A percentile compares a stretch with the other conserved stretches of the same genome.
Conservation (phyloP, 2,113 vertebrate genomes). For the Cryptomyrus ogoouensis region DNA sequence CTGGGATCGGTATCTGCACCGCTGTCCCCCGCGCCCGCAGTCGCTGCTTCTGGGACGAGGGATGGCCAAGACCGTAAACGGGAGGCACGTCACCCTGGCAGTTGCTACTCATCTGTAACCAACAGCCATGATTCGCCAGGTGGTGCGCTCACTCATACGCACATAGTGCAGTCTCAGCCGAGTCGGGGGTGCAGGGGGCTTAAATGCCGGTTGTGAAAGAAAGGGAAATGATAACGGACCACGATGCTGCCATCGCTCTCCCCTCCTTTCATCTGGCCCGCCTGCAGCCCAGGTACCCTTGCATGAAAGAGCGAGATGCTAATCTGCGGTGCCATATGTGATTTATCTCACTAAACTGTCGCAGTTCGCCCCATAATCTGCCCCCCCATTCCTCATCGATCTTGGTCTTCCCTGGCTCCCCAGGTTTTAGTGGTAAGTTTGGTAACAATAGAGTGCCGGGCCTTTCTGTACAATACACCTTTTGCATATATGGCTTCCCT, state of each 20-base stretch:
- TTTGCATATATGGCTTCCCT: not conserved
- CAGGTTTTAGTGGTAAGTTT: conserved; percentile 14
- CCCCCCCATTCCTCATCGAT: conserved; percentile 30
- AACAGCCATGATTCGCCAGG: conserved; percentile 42
- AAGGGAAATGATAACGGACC: not conserved
- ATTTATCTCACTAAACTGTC: conserved; percentile 26
- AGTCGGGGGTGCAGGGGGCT: conserved; percentile 24
- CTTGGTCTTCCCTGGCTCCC: conserved; percentile 12
- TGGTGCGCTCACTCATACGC: not conserved
- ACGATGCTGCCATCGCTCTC: conserved; percentile 13
- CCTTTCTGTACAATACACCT: not conserved
- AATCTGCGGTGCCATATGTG: conserved; percentile 28
- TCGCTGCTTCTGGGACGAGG: not conserved
- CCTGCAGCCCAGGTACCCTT: conserved; percentile 21
- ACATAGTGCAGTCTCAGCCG: not conserved
- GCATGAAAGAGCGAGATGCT: conserved; percentile 29
- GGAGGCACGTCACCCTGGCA: conserved; percentile 21
- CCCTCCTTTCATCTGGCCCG: conserved; percentile 25
- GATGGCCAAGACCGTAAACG: not conserved
- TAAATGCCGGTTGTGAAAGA: conserved; percentile 12
- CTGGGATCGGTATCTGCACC: not conserved
- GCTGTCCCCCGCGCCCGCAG: not conserved
- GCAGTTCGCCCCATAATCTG: conserved; percentile 30
- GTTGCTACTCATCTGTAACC: conserved; percentile 47
- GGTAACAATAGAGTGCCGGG: too few species aligned